Evolutionary conservation across 2,113 vertebrate genomes (phyloP).

Genomic region (Ceyx melanurus): DNA sequence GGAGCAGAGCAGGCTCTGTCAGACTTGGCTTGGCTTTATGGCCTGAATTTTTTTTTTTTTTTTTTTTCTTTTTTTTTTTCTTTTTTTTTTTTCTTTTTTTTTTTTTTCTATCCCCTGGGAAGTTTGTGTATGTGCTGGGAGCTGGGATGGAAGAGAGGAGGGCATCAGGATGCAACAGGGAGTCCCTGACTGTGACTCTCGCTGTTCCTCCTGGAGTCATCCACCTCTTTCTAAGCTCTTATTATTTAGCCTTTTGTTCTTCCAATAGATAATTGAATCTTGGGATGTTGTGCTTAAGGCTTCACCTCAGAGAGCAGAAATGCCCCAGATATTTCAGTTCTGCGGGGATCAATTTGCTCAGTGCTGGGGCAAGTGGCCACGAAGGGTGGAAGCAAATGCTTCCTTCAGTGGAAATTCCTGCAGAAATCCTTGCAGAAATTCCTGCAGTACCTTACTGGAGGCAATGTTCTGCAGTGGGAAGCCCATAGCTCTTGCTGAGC

Average conservation of each 20-base stretch:
- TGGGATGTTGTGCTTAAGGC: neutral
- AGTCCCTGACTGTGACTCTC: neutral
- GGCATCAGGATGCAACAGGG: neutral
- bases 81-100: neutral
- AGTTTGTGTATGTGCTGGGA: neutral
- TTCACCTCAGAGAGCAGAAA: neutral
- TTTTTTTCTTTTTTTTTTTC: too few relatives aligned
- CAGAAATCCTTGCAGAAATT: neutral
- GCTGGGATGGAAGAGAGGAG: neutral
- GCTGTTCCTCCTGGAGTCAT: neutral
- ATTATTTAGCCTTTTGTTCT: neutral
- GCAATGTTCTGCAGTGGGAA: neutral
- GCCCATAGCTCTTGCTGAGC: neutral
- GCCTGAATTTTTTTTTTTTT: neutral
- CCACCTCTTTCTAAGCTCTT: neutral
- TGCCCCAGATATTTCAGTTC: neutral
- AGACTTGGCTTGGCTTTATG: neutral
- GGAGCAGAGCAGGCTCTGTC: neutral
- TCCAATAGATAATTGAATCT: neutral
- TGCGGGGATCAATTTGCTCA: neutral
- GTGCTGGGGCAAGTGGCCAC: neutral
- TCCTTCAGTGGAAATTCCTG: neutral
- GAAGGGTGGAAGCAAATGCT: neutral
- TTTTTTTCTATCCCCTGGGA: neutral
- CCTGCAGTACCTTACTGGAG: neutral